phyloP scores from a whole-genome alignment of 2,113 vertebrate genomes.

The Chlorodrepanis virens region DNA sequence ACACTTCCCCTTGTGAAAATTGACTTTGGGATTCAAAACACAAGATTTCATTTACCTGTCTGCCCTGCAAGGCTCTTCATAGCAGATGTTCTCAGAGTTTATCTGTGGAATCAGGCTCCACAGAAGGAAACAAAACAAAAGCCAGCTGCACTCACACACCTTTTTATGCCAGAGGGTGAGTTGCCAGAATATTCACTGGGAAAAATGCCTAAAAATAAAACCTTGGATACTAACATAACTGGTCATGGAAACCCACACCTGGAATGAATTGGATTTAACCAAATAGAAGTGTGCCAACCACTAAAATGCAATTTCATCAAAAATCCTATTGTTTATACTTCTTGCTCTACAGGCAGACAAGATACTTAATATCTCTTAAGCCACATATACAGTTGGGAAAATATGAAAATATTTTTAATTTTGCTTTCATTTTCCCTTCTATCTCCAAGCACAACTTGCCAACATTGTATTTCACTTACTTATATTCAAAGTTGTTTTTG shows the following conservation, averaged over 20 bases:
- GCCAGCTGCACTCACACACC: background rate
- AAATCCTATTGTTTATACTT: background rate
- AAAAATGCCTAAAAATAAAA: background rate
- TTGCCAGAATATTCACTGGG: background rate
- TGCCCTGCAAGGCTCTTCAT: background rate
- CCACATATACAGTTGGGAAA: background rate
- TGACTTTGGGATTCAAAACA: background rate
- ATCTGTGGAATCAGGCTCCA: background rate
- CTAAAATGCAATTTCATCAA: background rate
- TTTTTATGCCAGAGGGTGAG: background rate
- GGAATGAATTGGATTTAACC: background rate
- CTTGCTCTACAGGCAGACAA: background rate
- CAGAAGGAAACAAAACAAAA: background rate
- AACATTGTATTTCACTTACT: background rate
- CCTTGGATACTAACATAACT: background rate
- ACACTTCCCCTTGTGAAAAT: background rate
- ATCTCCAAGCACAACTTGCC: background rate
- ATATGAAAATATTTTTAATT: background rate
- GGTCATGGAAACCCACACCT: background rate
- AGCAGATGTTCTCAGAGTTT: background rate
- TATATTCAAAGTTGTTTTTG: background rate
- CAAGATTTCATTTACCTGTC: background rate
- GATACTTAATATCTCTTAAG: background rate
- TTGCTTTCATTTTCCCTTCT: background rate
- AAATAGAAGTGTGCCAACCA: background rate